Base-by-base conservation (phyloP, 1,140 invertebrate genomes). In the Aphelenchoides fujianensis region DNA sequence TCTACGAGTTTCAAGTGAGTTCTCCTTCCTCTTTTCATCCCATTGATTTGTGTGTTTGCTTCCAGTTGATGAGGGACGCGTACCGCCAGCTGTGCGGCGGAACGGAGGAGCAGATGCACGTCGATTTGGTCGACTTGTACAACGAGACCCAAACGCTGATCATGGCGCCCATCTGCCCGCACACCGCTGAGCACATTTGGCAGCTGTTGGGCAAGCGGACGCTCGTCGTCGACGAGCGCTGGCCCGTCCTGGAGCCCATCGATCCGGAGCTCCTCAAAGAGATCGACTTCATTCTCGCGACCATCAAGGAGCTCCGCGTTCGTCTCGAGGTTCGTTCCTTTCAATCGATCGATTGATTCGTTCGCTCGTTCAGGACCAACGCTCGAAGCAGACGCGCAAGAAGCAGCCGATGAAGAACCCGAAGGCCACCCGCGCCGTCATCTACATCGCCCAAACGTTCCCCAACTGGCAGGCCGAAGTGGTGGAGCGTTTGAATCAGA, bases 111-210 rank as follows among this genome's bases (percentile, higher is more conserved):
- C 85, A 87, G 2, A 90, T 92, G 88, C 89, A 91, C 83, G 80
- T 85, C 36, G 89, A 91, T 36, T 85, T 98, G n/a, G 88, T 97
- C 7, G 85, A 90, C 32, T 87, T 88, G 69, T 98, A 92, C 80
- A 94, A 98, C 71, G 90, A 91, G 82, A 87, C 90, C 1, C 96
- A 99, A 87, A 90, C 91, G 0, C 84, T 95, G 34, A 82, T 98
- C 0, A 85, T 99, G 69, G 90, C 91, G 12, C 95, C 97, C 0
- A 93, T 99, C 80, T 98, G 95, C 67, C 97, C 97, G 0, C 97
- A 99, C 85, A 89, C 97, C 28, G 88, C 91, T 53, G 96, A 99
- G 86, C 89, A 97, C 85, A 89, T 98, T 16, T 98, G 94, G 92
- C 48, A 79, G 57, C 19, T 82, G 16, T 55, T 87, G 1, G 85